A percentile compares a stretch with the other conserved stretches of the same genome.
Conservation (phyloP, 2,797 vertebrate species). For the Peromyscus aztecus region DNA sequence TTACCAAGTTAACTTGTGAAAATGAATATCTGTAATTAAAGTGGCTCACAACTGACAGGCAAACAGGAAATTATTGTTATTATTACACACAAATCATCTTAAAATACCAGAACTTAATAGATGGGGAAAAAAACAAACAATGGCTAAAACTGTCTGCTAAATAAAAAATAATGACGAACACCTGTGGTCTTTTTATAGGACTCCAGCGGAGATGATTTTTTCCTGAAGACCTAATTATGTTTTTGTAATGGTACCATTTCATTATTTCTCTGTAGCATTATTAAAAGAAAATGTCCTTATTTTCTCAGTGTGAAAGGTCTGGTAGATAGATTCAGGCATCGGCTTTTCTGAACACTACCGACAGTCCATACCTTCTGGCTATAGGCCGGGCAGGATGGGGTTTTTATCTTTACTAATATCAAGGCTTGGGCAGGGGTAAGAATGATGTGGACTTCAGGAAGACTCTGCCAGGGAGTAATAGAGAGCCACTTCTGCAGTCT, state of each 20-base stretch:
- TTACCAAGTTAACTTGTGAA: slow-evolving; percentile 74
- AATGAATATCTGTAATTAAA: slow-evolving; percentile 82
- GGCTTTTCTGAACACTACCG: slow-evolving; percentile 21
- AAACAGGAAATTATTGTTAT: slow-evolving; percentile 79
- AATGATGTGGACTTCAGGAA: not conserved
- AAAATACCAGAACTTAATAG: slow-evolving; percentile 80
- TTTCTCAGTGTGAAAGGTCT: slow-evolving; percentile 76
- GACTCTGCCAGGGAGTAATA: not conserved
- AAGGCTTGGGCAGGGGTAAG: not conserved
- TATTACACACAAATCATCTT: slow-evolving; percentile 78
- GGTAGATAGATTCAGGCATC: slow-evolving; percentile 33
- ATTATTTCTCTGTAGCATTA: slow-evolving; percentile 78
- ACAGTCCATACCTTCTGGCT: not conserved
- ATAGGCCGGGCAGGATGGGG: not conserved
- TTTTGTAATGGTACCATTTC: slow-evolving; percentile 81
- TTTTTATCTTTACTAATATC: slow-evolving; percentile 3
- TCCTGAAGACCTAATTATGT: slow-evolving; percentile 77
- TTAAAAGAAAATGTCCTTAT: slow-evolving; percentile 77
- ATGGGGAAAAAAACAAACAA: slow-evolving; percentile 72
- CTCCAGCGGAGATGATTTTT: slow-evolving; percentile 74
- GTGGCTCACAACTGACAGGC: slow-evolving; percentile 73
- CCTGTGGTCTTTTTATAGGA: slow-evolving; percentile 81
- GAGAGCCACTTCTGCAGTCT: not conserved
- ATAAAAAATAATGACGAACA: slow-evolving; percentile 80
- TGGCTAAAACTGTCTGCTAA: slow-evolving; percentile 82